Conservation (phyloP, 2,888 invertebrate species). For the Platynereis dumerilii region DNA sequence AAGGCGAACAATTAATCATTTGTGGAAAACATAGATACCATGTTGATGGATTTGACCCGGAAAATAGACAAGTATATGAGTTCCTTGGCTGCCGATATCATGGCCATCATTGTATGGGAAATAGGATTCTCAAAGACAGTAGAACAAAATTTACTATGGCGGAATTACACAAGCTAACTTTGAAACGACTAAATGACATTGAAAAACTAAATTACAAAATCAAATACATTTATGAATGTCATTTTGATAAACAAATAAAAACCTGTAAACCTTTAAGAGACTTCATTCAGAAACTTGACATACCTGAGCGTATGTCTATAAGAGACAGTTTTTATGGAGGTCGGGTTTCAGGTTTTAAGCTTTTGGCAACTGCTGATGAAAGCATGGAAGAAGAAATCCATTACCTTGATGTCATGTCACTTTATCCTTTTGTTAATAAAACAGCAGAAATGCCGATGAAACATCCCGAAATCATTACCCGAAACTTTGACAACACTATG, state of each 20-base stretch:
- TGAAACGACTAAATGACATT: neutral
- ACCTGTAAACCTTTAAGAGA: neutral
- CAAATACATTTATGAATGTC: slow-evolving; percentile 11
- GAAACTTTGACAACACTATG: slow-evolving; percentile 37
- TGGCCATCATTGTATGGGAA: neutral
- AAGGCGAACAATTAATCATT: neutral
- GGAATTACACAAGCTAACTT: neutral
- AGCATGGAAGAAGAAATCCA: slow-evolving; percentile 35
- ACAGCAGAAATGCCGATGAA: slow-evolving; percentile 41
- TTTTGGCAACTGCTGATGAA: neutral
- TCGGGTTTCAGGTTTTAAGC: neutral
- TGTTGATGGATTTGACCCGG: no score
- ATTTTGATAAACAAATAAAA: neutral
- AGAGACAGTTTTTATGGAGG: neutral
- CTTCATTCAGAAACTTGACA: neutral
- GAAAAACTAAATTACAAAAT: slow-evolving; percentile 2
- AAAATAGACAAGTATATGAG: no score
- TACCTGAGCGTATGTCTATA: slow-evolving; percentile 8
- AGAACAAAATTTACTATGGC: neutral
- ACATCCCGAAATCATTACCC: slow-evolving; percentile 31
- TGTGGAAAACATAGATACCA: neutral
- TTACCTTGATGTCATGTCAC: slow-evolving; percentile 42
- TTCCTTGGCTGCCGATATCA: no score
- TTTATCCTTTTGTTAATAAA: slow-evolving; percentile 48
- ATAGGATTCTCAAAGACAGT: neutral